Conservation (phyloP, 2,113 vertebrate genomes). For the Oplegnathus fasciatus region DNA sequence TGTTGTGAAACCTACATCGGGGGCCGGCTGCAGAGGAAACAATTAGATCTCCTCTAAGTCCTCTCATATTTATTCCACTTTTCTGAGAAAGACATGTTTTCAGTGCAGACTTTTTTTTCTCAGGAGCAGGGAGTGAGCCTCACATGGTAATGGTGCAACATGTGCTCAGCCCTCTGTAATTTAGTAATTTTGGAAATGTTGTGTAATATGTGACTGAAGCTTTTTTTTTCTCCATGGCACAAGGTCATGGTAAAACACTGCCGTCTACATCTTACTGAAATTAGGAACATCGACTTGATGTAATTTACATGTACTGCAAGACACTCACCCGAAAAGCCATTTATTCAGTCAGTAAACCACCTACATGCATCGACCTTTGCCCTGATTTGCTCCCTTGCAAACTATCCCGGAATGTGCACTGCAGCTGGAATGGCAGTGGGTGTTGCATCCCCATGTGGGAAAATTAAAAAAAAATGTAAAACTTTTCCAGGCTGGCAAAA, state of each 20-base stretch:
- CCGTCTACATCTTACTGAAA: background rate
- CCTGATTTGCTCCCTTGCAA: constrained; percentile 37
- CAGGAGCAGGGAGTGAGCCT: constrained; percentile 5
- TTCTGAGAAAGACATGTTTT: constrained; percentile 47
- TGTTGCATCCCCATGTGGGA: constrained; percentile 60
- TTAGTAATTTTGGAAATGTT: background rate
- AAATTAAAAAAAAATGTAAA: constrained; percentile 18
- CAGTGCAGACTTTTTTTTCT: constrained; percentile 11
- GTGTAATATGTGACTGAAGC: background rate
- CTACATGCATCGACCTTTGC: constrained; percentile 34
- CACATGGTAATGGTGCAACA: background rate
- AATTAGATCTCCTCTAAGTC: constrained; percentile 52
- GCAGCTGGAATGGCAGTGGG: constrained; percentile 63
- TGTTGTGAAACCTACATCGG: constrained; percentile 56
- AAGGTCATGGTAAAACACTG: constrained; percentile 1
- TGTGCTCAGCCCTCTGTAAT: background rate
- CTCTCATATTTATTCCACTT: constrained; percentile 39
- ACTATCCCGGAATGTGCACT: constrained; percentile 43
- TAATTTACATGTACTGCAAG: background rate
- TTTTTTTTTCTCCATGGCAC: background rate
- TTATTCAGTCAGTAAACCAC: constrained; percentile 6
- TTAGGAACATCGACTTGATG: background rate
- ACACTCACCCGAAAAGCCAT: background rate
- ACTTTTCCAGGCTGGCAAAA: constrained; percentile 48
- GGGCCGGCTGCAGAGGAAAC: constrained; percentile 60